Percentiles rank a stretch among this genome's conserved stretches.
phyloP scores from a whole-genome alignment of 1,140 invertebrate genomes.

The Hycleus cichorii region DNA sequence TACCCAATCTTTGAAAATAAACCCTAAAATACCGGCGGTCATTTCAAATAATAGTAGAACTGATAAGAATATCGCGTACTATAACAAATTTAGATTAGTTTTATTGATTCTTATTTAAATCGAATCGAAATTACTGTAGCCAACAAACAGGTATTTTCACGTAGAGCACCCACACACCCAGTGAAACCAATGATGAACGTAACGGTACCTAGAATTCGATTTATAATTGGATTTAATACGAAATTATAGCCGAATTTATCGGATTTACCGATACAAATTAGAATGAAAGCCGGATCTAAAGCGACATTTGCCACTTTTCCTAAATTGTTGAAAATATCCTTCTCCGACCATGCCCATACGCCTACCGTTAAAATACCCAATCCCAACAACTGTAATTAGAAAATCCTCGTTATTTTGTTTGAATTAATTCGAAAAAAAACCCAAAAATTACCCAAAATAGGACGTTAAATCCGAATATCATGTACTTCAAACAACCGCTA shows the following conservation, averaged over 20 bases:
- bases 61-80: constrained; percentile 91
- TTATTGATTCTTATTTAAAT: too few relatives aligned
- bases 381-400: constrained; percentile 69
- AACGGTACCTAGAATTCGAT: constrained; percentile 57
- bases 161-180: constrained; percentile 92
- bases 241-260: neutral
- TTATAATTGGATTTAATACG: neutral
- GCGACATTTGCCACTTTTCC: constrained; percentile 81
- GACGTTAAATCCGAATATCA: constrained; percentile 96
- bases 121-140: constrained; percentile 58
- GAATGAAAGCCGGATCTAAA: constrained; percentile 90
- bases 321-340: constrained; percentile 92
- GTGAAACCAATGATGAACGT: constrained; percentile 95
- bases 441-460: constrained; percentile 84
- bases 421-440: neutral
- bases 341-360: constrained; percentile 95
- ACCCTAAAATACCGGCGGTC: constrained; percentile 82
- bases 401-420: neutral
- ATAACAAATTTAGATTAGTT: constrained; percentile 42
- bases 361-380: constrained; percentile 80
- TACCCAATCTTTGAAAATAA: constrained; percentile 96
- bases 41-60: constrained; percentile 85
- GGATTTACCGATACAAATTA: constrained; percentile 80
- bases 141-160: constrained; percentile 80
- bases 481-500: constrained; percentile 93